Conservation (phyloP, 2,113 vertebrate species). For the Sminthopsis crassicaudata region DNA sequence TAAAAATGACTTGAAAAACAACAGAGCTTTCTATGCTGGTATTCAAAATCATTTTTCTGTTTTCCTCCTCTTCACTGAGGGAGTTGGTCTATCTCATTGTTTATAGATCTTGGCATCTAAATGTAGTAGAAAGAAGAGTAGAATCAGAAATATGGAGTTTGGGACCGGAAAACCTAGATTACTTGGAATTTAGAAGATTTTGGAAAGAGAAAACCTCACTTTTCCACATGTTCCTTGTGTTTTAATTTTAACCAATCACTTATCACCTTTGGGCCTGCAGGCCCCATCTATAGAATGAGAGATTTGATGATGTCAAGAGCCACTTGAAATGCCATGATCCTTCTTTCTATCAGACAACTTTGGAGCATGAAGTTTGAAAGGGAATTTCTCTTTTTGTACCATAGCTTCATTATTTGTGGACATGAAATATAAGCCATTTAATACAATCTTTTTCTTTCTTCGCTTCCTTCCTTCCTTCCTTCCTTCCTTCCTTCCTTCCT, state of each 20-base stretch:
- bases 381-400: background rate
- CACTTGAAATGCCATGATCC: background rate
- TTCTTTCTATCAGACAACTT: background rate
- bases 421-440: background rate
- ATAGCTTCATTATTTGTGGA: background rate
- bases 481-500: too few species aligned
- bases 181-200: background rate
- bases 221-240: background rate
- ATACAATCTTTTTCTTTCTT: background rate
- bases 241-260: background rate
- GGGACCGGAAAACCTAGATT: background rate
- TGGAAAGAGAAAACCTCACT: background rate
- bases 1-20: slow-evolving; percentile 13
- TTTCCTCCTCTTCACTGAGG: background rate
- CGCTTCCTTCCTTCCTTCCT: too few species aligned
- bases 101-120: slow-evolving; percentile 2
- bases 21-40: background rate
- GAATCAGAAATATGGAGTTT: background rate
- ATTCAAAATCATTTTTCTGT: slow-evolving; percentile 42
- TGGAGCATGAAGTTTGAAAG: background rate
- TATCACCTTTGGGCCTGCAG: background rate
- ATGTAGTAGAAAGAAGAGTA: background rate
- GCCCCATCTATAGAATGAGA: background rate
- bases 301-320: background rate
- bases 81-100: background rate